Evolutionary conservation across 1,140 invertebrate species (phyloP), one percentile per base, ranked within the genome.

Genomic region (Subanguina moxae): DNA sequence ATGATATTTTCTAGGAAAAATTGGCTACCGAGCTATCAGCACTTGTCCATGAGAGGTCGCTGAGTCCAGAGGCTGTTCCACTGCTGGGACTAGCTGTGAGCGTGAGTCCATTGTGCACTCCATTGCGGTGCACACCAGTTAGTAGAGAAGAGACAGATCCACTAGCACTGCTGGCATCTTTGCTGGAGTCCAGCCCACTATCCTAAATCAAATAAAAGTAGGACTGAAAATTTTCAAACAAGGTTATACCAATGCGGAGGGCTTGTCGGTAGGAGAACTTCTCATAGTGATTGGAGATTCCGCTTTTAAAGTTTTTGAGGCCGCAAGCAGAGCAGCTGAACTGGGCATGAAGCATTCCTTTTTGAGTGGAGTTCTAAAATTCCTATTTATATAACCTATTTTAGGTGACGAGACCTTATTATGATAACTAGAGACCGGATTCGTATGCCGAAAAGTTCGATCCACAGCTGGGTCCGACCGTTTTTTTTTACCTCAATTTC

Each of bases 21-120:
- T 38, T 5, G 3, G 11, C 11, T 38, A 52, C 48, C 48, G 48
- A 52, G 23, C 8, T 25, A 5, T 52, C 48, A 3, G 8, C 48
- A 52, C 48, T 52, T 3, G 3, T 52, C 48, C 48, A 52, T 7
- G 48, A 52, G 3, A 52, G 23, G 23, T 52, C 48, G 23, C 48
- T 52, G 48, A 52, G 48, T 52, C 48, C 48, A 21, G 48, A 52
- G 23, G 48, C 23, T 15, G 48, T 52, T 19, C 48, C 48, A 25
- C 32, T 38, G 32, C 23, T 52, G 17, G 48, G 48, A 52, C 48
- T 52, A 21, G n/a, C 48, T 52, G n/a, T 52, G 8, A 52, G n/a
- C 3, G 48, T 52, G 48, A 52, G 48, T 19, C 3, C 48, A 15
- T 15, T 52, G 17, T 52, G 23, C n/a, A 25, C 15, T 52, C 23